Evolutionary conservation across 2,888 invertebrate genomes (phyloP).

Genomic region (Dasysyrphus albostriatus): DNA sequence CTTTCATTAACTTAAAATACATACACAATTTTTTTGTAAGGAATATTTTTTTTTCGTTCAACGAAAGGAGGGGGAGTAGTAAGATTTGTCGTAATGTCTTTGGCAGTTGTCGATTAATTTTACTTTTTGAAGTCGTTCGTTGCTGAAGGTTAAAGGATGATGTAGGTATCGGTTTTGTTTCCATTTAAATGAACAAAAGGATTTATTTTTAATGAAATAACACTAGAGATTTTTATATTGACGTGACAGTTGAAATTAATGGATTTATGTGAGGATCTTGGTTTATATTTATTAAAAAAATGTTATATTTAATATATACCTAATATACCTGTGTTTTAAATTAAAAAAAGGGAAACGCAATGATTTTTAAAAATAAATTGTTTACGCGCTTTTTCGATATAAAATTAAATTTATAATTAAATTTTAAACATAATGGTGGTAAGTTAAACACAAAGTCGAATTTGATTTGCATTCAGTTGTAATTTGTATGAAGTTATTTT

Average conservation of each 20-base stretch:
- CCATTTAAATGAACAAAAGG: background rate
- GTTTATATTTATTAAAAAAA: no score
- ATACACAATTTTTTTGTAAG: conserved; percentile 7
- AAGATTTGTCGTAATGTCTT: conserved; percentile 67
- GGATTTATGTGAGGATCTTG: background rate
- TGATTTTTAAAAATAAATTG: no score
- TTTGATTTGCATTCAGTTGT: no score
- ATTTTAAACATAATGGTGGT: no score
- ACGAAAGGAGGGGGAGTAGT: background rate
- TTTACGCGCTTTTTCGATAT: no score
- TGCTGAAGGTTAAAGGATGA: background rate
- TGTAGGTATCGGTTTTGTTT: background rate
- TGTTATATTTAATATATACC: no score
- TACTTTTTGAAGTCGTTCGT: conserved; percentile 39
- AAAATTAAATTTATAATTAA: no score
- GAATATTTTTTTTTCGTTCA: conserved; percentile 11
- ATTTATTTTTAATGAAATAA: conserved; percentile 11
- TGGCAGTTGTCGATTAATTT: conserved; percentile 72
- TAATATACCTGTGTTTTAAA: no score
- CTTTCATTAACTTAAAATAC: conserved; percentile 37
- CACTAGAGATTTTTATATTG: background rate
- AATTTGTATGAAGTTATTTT: no score
- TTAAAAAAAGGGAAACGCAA: no score
- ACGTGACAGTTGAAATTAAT: background rate
- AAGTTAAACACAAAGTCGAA: no score